Base-by-base conservation (phyloP, 2,113 vertebrate genomes). In the Osmerus mordax region DNA sequence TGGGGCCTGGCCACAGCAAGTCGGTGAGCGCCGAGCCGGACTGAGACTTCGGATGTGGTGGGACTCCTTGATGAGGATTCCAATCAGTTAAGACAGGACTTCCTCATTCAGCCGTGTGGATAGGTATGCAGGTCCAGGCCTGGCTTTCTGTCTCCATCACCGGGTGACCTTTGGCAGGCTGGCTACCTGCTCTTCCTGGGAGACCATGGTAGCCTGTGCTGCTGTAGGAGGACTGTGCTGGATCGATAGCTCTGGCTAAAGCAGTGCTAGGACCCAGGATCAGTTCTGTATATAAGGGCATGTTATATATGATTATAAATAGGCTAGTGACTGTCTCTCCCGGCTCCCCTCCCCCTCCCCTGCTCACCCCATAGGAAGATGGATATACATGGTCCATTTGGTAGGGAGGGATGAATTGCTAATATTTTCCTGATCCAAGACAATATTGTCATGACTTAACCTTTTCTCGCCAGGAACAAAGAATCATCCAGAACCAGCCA, bases 381-480 rank as follows among this genome's bases (percentile, higher is more conserved):
- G 80, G 86, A 90, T 91, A 83, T 79, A 84, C 87, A 82, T 84
- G 77, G 80, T 74, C 71, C 3, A 21, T 77, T 61, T 69, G 77
- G 65, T 69, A 70, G 54, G 58, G 63, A 63, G 69, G 69, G 25
- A 73, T 72, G 63, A 74, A 81, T 81, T 84, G 77, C 78, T 89
- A 84, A 90, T 91, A 87, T 89, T 87, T 87, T 82, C 68, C 70
- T 79, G 85, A 89, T 90, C 75, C 73, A 71, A 78, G 84, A 84
- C 87, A 90, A 87, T 88, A 89, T 88, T 90, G 85, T 87, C 78
- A 80, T 85, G 86, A 84, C 84, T 88, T 92, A 91, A 92, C 89
- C 91, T 91, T 89, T 90, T 80, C 79, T 81, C 82, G 9, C 62
- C 78, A 78, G 81, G 19, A 36, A 25, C 1, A 60, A 65, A 78